Conservation (phyloP, 2,113 vertebrate genomes). For the Sclerurus mexicanus region DNA sequence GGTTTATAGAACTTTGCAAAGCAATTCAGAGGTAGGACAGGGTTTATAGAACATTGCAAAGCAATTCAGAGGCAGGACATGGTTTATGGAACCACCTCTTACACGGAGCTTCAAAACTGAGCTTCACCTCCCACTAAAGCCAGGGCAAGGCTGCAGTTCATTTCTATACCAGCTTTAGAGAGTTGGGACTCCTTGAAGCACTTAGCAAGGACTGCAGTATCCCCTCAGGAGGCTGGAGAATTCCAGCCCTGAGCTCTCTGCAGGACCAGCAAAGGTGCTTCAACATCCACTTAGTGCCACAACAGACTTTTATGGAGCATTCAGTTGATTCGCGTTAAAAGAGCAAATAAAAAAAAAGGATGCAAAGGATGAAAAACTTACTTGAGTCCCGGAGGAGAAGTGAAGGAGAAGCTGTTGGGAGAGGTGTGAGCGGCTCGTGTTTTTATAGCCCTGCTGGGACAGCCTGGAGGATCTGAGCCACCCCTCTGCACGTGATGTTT, state of each 20-base stretch:
- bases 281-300: neutral
- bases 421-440: neutral
- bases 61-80: neutral
- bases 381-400: neutral
- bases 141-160: neutral
- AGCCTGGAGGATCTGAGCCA: neutral
- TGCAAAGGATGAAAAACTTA: neutral
- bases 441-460: neutral
- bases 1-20: no score
- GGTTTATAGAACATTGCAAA: neutral
- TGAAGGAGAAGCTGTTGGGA: neutral
- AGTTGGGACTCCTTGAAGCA: neutral
- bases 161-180: neutral
- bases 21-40: no score
- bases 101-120: neutral
- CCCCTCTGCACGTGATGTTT: neutral
- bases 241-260: neutral
- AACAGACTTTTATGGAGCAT: neutral
- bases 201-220: neutral
- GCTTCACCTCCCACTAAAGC: neutral
- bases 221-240: neutral
- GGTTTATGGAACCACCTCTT: neutral
- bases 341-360: fast-evolving
- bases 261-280: neutral
- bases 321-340: neutral